A percentile compares a stretch with the other conserved stretches of the same genome.
phyloP scores from a whole-genome alignment of 2,797 vertebrate species.

The Enteromius treurensis region DNA sequence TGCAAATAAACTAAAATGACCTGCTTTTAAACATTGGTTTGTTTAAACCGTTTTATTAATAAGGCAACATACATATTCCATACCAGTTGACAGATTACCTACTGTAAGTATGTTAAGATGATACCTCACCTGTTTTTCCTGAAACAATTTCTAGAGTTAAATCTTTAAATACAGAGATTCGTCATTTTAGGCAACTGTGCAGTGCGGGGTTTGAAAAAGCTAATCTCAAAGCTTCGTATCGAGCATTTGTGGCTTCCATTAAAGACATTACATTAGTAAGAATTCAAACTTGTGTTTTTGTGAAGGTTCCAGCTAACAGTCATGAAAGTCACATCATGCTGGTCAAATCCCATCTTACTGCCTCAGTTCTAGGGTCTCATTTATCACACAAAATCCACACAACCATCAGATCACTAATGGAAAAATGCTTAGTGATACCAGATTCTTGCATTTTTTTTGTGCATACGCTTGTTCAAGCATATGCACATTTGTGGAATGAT shows the following conservation, averaged over 20 bases:
- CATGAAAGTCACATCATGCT: not conserved
- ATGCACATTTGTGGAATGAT: not conserved
- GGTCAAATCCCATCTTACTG: not conserved
- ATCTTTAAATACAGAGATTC: not conserved
- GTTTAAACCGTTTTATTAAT: conserved; percentile 68
- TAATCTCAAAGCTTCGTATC: not conserved
- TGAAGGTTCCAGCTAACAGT: not conserved
- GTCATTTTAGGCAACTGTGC: not conserved
- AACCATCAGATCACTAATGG: not conserved
- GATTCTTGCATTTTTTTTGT: not conserved
- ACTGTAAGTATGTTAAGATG: conserved; percentile 15
- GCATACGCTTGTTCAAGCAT: not conserved
- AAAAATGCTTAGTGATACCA: not conserved
- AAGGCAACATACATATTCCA: conserved; percentile 70
- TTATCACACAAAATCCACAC: not conserved
- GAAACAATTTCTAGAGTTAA: not conserved
- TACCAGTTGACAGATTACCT: conserved; percentile 42
- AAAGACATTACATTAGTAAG: not conserved
- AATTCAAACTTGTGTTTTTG: not conserved
- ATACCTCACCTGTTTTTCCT: not conserved
- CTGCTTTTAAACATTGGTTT: not conserved
- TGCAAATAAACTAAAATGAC: not conserved
- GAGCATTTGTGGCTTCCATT: not conserved
- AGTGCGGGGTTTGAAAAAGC: not conserved
- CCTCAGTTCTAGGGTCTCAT: not conserved